Base-by-base conservation (phyloP, 2,888 invertebrate genomes). In the Phoronis australis region DNA sequence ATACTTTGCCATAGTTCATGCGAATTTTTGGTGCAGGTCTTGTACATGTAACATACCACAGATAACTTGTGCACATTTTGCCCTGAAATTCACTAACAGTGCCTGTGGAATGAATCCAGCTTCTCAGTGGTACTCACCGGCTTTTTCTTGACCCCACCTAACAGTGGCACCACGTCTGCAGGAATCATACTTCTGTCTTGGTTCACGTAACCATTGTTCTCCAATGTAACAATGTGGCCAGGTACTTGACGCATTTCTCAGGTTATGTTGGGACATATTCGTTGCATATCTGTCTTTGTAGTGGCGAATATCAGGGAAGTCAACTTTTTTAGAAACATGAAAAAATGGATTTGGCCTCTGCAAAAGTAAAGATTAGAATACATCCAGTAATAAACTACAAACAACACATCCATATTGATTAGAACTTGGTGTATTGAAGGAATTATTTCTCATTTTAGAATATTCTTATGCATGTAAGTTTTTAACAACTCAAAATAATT, bases 71-170 rank as follows among this genome's bases (percentile, higher is more conserved):
- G 31, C 20, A 27, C 40, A 24, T 9, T 22, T 20, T 5, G 22
- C 39, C 5, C 23, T 23, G 9, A 12, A 18, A 15, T n/a, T n/a
- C n/a, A n/a, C n/a, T n/a, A n/a, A n/a, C n/a, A 22, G 18, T 20
- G 27, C 26, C 9, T 23, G n/a, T 37, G 23, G 24, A 20, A n/a
- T 20, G n/a, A 31, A 31, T 22, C 37, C 23, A 22, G 23, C 23
- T 25, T 27, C 18, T 4, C 22, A 22, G 15, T 35, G 2, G 42
- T 4, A 46, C 64, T 48, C 50, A 74, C 76, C 76, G 37, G 66
- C 59, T 62, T 68, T 73, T 47, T 70, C 64, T 5, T 67, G 70
- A 6, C 75, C 75, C 76, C 76, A 76, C 42, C 66, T 59, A 25
- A 69, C 66, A 5, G 69, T 65, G 1, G 75, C 71, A 5, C 70